Base-by-base conservation (phyloP, 2,797 vertebrate genomes). In the Myotis findleyi region DNA sequence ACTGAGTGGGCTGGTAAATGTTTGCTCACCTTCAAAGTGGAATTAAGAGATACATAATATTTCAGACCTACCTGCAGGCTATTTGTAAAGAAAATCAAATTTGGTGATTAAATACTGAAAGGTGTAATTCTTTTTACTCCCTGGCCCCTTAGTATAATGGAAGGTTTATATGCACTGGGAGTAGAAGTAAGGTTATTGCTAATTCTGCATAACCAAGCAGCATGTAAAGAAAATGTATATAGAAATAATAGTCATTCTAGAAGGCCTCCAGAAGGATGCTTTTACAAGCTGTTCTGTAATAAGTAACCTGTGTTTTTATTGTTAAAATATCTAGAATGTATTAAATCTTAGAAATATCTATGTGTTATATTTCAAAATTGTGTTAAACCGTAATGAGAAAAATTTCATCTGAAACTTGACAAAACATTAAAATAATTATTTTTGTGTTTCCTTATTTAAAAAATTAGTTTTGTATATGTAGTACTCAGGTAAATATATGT, bases 41-140 rank as follows among this genome's bases (percentile, higher is more conserved):
- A 96, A 94, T 96, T 95, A 92, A 96, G 72, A 94, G 89, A 92
- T 76, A 68, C 41, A 36, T 81, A 89, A 69, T 93, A 91, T 93
- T 87, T 69, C 33, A 95, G 71, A 27, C 83, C 76, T 96, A 89
- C 62, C 94, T 95, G 69, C 66, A 87, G 86, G 96, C 89, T 96
- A 16, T 95, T 96, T 92, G 87, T 80, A 96, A 92, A 92, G 91
- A 96, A 96, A 96, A 95, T 97, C 96, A 95, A 87, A 93, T 96
- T 94, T 87, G 55, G 87, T 82, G 89, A 97, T 97, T 96, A 97
- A 96, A 93, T 89, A 86, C 75, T 96, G 76, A 96, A 97, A 96
- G 95, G 76, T 94, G 55, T 96, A 76, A 89, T 96, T 96, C 86
- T 95, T 96, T 84, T 80, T 80, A 44, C 89, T 87, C 75, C 27